A percentile compares a stretch with the other conserved stretches of the same genome.
Evolutionary conservation across 2,113 vertebrate species (phyloP).

Genomic region (Mus spicilegus): DNA sequence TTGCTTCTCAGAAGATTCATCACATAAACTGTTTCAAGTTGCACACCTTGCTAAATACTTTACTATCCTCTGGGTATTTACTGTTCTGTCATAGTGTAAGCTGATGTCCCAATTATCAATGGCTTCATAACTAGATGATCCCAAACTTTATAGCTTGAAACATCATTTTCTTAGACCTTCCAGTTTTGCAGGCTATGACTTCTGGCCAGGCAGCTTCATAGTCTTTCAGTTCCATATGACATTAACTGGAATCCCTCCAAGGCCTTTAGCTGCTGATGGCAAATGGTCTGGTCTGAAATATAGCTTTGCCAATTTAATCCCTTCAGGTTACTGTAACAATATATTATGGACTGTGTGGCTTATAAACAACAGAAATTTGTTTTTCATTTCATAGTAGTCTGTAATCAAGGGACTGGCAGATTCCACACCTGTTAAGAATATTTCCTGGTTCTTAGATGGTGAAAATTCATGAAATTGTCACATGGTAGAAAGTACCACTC

Average conservation of each 20-base stretch:
- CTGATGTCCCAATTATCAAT: background rate
- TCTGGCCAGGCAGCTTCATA: background rate
- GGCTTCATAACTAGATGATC: background rate
- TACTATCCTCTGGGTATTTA: background rate
- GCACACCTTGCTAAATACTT: background rate
- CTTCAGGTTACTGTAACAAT: background rate
- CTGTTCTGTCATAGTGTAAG: background rate
- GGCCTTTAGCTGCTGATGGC: background rate
- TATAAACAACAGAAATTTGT: background rate
- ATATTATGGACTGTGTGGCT: background rate
- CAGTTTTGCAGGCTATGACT: background rate
- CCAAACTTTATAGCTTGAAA: background rate
- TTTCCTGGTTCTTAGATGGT: background rate
- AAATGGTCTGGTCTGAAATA: background rate
- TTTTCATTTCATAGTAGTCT: background rate
- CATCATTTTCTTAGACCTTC: background rate
- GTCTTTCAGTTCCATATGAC: background rate
- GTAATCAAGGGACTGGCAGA: background rate
- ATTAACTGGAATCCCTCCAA: background rate
- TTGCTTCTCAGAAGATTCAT: constrained; percentile 1
- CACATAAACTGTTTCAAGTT: background rate
- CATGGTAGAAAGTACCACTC: background rate
- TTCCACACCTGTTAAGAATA: background rate
- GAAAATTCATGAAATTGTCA: background rate
- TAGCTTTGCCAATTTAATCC: background rate